Evolutionary conservation across 1,140 invertebrate species (phyloP).

Genomic region (Orchesella cincta): DNA sequence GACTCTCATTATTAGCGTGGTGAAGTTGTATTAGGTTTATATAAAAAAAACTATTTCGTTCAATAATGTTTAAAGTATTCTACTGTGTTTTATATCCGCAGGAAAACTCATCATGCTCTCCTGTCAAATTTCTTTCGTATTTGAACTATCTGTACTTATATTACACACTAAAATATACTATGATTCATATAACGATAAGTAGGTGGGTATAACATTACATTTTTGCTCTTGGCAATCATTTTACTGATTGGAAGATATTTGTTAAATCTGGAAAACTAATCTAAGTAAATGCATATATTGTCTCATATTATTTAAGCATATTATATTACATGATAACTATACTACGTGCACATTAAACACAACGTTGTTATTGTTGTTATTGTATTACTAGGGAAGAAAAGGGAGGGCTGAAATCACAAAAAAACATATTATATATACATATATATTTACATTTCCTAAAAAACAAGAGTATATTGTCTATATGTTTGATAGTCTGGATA

Average conservation of each 20-base stretch:
- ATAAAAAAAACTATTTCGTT: no score
- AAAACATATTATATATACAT: background rate
- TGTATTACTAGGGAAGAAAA: background rate
- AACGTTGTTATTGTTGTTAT: slow-evolving; percentile 21
- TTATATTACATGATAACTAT: background rate
- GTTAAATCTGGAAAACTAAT: no score
- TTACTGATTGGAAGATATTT: slow-evolving; percentile 13
- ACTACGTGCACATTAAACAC: slow-evolving; percentile 2
- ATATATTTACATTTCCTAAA: background rate
- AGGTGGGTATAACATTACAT: background rate
- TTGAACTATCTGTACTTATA: no score
- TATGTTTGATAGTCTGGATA: background rate
- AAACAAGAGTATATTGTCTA: no score
- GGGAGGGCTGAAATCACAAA: background rate
- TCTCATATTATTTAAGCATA: background rate
- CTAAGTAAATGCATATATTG: no score
- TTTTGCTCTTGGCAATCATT: slow-evolving; percentile 27
- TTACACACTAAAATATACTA: no score
- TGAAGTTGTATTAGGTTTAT: no score
- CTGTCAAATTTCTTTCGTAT: no score
- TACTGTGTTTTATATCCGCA: no score
- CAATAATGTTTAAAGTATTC: no score
- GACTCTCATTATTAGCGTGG: no score
- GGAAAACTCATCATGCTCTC: no score
- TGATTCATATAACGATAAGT: background rate